Evolutionary conservation across 2,888 invertebrate species (phyloP), one percentile per base, ranked within the genome.

Genomic region (Eupelmus urozonus): DNA sequence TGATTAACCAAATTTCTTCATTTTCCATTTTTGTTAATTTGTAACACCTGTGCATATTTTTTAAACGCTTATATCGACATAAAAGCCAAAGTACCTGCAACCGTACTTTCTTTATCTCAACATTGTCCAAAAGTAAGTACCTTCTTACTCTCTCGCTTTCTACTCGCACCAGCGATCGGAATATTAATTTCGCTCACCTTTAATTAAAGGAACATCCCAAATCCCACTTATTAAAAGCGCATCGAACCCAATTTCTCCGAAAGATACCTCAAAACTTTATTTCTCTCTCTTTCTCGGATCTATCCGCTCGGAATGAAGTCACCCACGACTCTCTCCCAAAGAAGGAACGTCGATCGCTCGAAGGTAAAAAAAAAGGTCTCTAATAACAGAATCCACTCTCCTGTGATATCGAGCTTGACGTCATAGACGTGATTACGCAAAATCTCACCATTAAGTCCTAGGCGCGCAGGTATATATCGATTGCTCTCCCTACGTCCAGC

Each of bases 351-450:
- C 13, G 2, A 45, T 45, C 45, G 13, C 16, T 7, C 45, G 45
- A 16, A 45, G 9, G 45, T 45, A 45, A 13, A 45, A 45, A 13
- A 34, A 34, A 34, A 34, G 2, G 16, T 2, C 13, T 45, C 13
- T 45, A 45, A n/a, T 9, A 34, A 34, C 13, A 45, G 4, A 42
- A 23, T 40, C 62, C 62, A 4, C 18, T 7, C 13, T n/a, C 23
- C 53, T n/a, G 40, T 40, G 53, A 25, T 55, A 40, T 25, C 40
- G 34, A 20, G n/a, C 34, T 27, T 60, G 51, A 34, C 29, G 59
- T 71, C 70, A 51, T 27, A 16, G n/a, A 1, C 20, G 16, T 63
- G 53, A 76, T 60, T 62, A 45, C 62, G 69, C 62, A 62, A 69
- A 76, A 76, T 53, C 29, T 53, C 29, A 25, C 11, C 42, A 20